Conservation (phyloP, 2,888 invertebrate species). For the Clunio marinus region DNA sequence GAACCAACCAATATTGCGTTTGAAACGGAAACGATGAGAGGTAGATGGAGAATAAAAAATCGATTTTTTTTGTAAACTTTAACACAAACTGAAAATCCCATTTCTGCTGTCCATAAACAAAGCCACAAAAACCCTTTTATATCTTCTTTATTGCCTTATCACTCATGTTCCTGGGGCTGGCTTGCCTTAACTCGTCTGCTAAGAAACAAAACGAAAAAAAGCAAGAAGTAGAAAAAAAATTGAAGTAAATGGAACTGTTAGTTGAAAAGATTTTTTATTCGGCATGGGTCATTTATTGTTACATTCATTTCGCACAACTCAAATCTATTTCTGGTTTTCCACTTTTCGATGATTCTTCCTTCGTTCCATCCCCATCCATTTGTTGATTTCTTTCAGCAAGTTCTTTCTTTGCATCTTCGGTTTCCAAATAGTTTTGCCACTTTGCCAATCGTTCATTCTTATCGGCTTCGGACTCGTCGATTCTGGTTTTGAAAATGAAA, state of each 20-base stretch:
- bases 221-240: no score
- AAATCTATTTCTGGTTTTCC: not conserved
- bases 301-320: not conserved
- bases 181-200: no score
- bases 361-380: not conserved
- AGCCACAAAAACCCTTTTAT: constrained; percentile 2
- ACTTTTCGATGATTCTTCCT: not conserved
- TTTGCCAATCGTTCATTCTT: constrained; percentile 72
- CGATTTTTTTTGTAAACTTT: not conserved
- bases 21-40: not conserved
- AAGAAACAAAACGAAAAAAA: no score
- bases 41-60: not conserved
- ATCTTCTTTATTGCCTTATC: constrained; percentile 23
- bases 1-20: not conserved
- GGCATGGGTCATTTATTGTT: not conserved
- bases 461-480: constrained; percentile 87
- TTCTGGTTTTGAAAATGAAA: constrained; percentile 50
- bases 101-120: constrained; percentile 9
- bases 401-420: constrained; percentile 50
- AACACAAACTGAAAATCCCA: constrained; percentile 9
- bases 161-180: constrained; percentile 19
- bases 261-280: no score
- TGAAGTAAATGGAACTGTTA: not conserved
- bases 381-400: constrained; percentile 27
- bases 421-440: constrained; percentile 81